Base-by-base conservation (phyloP, 2,113 vertebrate species). In the Malaclemys terrapin region DNA sequence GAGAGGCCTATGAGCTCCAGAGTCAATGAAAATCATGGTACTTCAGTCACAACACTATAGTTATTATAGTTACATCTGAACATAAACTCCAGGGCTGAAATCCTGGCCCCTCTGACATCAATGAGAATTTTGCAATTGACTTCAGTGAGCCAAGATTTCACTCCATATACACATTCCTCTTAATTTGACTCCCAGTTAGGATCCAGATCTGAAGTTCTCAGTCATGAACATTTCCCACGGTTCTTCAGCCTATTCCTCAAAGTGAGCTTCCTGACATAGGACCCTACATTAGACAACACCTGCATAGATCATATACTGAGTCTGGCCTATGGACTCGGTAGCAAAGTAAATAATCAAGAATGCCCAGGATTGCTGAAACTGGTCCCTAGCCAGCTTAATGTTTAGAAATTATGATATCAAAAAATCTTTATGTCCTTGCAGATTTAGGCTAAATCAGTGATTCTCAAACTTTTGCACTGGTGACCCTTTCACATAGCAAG, bases 381-480 rank as follows among this genome's bases (percentile, higher is more conserved):
- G 56, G 13, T 56, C 80, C 22, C 52, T 81, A 52, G 69, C 47
- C 47, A 88, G 29, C 11, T 25, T 80, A 92, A 3, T 2, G 57
- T 50, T 88, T 69, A 85, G 53, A 87, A 93, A 69, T 5, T n/a
- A 25, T 25, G 82, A 16, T 47, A 85, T 19, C 8, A 80, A 72
- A 88, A 90, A 38, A 31, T 1, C 9, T 42, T 16, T 19, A 53
- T 24, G 3, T 76, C 52, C 8, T 69, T 0, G 0, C 10, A 82
- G 8, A 38, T n/a, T 69, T 69, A 19, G 16, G 56, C 84, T 6
- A 91, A 16, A 50, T 83, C 27, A 50, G 13, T 14, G 50, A 50
- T 13, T 50, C 50, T 50, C 50, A 50, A 50, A 50, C 13, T 50
- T 50, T 50, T 50, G 50, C 14, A 50, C 50, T 50, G 50, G 50